These are phyloP conservation scores for Saturnia pavonia DNA, from an alignment of 2,888 invertebrate genomes.

Conservation along the genomic window DNA sequence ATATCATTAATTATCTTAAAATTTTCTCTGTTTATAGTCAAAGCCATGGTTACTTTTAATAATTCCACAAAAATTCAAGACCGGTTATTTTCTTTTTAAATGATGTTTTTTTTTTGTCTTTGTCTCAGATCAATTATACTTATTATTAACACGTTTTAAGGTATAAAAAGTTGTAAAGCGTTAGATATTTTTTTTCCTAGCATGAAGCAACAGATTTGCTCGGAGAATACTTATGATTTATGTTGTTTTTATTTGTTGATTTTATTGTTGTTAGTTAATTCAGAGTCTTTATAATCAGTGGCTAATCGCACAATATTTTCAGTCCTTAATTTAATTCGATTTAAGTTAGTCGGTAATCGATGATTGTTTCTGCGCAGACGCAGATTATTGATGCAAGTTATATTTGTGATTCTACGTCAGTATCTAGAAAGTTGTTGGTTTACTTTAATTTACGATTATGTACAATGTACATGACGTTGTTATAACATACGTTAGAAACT, in stretches of 20 bases:
- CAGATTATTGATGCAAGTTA: not conserved
- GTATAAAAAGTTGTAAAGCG: not conserved
- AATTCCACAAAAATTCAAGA: not conserved
- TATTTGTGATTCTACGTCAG: slow-evolving; percentile 29
- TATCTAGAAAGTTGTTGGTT: slow-evolving; percentile 61
- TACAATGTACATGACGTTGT: slow-evolving; percentile 75
- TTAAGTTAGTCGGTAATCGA: not conserved
- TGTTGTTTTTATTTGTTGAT: too few relatives aligned
- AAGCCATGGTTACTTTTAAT: too few relatives aligned
- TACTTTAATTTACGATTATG: slow-evolving; percentile 58
- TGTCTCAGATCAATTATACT: not conserved
- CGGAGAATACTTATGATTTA: not conserved
- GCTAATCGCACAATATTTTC: not conserved
- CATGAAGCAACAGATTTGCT: not conserved
- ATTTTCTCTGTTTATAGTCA: too few relatives aligned
- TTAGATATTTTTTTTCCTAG: not conserved
- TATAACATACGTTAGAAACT: slow-evolving; percentile 66
- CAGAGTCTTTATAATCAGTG: not conserved
- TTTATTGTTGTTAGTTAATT: not conserved
- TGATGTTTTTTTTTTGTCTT: not conserved
- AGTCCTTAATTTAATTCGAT: not conserved
- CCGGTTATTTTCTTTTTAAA: not conserved
- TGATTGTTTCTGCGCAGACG: not conserved
- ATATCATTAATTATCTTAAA: too few relatives aligned
- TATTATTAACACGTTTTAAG: not conserved